These are phyloP conservation scores for Dolichallabes microphthalmus DNA, from an alignment of 2,113 vertebrate genomes.

Conservation along the genomic window DNA sequence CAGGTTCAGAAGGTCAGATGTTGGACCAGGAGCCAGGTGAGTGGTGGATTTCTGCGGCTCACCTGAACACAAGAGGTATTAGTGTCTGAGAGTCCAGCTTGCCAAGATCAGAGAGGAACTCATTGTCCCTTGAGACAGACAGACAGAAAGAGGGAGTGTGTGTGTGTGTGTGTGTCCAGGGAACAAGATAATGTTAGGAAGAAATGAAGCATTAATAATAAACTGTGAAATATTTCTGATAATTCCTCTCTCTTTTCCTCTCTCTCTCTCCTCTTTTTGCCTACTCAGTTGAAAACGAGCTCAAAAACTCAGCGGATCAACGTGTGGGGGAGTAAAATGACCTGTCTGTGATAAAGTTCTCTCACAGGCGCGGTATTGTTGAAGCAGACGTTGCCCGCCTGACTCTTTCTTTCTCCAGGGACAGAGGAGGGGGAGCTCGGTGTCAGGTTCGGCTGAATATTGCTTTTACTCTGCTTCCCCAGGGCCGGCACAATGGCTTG, in stretches of 20 bases:
- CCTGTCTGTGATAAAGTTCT: conserved; percentile 23
- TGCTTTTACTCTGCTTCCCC: not conserved
- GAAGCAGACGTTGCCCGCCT: not conserved
- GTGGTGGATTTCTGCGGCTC: conserved; percentile 24
- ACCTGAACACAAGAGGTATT: conserved; percentile 31
- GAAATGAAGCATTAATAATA: not conserved
- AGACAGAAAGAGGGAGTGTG: not conserved
- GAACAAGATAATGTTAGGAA: not conserved
- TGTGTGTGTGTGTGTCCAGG: not conserved
- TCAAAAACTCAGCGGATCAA: not conserved
- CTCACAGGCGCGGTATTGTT: conserved; percentile 28
- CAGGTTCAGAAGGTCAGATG: conserved; percentile 43
- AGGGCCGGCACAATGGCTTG: not conserved
- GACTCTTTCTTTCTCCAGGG: not conserved
- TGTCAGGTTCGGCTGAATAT: conserved; percentile 22
- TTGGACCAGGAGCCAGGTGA: conserved; percentile 44
- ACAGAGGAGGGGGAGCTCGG: not conserved
- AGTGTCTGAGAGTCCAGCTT: conserved; percentile 26
- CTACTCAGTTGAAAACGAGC: not conserved
- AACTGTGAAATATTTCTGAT: not conserved
- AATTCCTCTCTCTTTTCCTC: not conserved
- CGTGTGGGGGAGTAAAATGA: conserved; percentile 3
- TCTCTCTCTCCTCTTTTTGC: not conserved
- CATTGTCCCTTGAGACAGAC: not conserved
- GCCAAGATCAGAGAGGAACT: conserved; percentile 41